These are phyloP conservation scores for Allygus modestus DNA, from an alignment of 2,888 invertebrate genomes.

Conservation along the genomic window DNA sequence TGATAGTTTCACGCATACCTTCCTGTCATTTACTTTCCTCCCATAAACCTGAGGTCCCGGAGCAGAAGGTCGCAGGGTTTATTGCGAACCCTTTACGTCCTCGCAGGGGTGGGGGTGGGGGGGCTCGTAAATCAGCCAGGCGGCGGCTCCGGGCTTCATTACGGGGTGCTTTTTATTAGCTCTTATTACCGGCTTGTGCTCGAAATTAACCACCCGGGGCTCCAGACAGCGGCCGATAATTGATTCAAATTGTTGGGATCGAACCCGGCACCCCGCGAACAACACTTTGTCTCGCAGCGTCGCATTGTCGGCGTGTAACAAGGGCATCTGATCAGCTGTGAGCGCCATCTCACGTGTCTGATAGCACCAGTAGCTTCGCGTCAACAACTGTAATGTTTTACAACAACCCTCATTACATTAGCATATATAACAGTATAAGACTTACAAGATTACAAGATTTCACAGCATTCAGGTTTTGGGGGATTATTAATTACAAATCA, in stretches of 20 bases:
- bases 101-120: background rate
- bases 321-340: background rate
- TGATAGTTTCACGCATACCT: slow-evolving; percentile 6
- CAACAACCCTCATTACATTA: too few species aligned
- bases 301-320: background rate
- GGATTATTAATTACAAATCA: too few species aligned
- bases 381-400: background rate
- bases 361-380: background rate
- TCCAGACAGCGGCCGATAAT: slow-evolving; percentile 48
- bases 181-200: slow-evolving; percentile 59
- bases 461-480: too few species aligned
- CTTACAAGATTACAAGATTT: too few species aligned
- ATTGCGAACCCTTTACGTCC: slow-evolving; percentile 54
- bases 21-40: background rate
- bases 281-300: slow-evolving; percentile 21
- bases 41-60: slow-evolving; percentile 1
- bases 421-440: too few species aligned
- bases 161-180: slow-evolving; percentile 59
- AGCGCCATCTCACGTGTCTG: background rate
- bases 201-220: slow-evolving; percentile 37
- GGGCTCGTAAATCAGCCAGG: slow-evolving; percentile 17
- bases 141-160: slow-evolving; percentile 30
- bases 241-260: slow-evolving; percentile 62
- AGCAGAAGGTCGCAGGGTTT: background rate
- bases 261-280: slow-evolving; percentile 16